Evolutionary conservation across 2,113 vertebrate species (phyloP).

Genomic region (Eretmochelys imbricata): DNA sequence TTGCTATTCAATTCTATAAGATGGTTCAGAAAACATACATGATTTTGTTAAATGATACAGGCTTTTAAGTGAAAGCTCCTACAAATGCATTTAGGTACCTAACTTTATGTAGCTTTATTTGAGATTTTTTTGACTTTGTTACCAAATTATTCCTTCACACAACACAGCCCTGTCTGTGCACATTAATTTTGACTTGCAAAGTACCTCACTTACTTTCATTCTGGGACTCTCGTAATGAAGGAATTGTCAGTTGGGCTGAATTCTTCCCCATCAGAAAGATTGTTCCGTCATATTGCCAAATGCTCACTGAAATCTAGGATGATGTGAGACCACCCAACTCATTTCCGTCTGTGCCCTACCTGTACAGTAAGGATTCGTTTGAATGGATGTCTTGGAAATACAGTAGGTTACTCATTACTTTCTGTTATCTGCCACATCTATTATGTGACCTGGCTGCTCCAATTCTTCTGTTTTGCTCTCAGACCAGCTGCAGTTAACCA

Average conservation of each 20-base stretch:
- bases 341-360: constrained; percentile 41
- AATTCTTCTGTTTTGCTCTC: constrained; percentile 71
- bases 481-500: constrained; percentile 56
- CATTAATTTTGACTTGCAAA: neutral
- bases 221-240: neutral
- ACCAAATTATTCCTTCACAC: neutral
- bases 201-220: neutral
- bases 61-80: neutral
- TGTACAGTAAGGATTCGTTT: constrained; percentile 61
- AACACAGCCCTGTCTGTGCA: neutral
- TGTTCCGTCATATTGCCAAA: constrained; percentile 41
- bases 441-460: constrained; percentile 67
- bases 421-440: constrained; percentile 62
- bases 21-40: neutral
- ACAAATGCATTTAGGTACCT: neutral
- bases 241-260: neutral
- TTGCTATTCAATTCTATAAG: neutral
- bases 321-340: constrained; percentile 3
- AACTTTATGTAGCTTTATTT: neutral
- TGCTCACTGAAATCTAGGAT: neutral
- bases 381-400: constrained; percentile 63
- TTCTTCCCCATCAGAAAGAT: neutral
- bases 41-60: neutral
- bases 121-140: fast-evolving
- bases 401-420: constrained; percentile 64